These are phyloP conservation scores for Apus apus DNA, from an alignment of 2,113 vertebrate genomes.

Conservation along the genomic window DNA sequence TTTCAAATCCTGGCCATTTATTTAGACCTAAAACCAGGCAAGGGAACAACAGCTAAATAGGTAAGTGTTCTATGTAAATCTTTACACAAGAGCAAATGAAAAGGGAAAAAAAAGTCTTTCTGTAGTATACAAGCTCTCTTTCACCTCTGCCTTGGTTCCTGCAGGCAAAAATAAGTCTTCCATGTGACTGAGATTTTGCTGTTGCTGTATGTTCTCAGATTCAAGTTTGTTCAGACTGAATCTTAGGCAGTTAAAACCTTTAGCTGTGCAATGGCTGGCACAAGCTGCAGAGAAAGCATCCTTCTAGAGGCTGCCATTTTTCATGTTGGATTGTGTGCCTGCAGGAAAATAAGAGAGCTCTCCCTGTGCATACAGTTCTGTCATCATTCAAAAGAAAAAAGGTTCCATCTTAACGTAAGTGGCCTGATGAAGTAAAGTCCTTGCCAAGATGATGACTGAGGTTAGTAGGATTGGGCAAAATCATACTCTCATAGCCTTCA, in stretches of 20 bases:
- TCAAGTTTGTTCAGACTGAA: not conserved
- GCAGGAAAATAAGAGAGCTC: not conserved
- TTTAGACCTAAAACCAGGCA: not conserved
- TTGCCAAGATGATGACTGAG: not conserved
- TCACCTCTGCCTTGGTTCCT: not conserved
- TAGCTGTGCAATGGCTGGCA: not conserved
- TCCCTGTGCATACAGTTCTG: not conserved
- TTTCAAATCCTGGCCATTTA: not conserved
- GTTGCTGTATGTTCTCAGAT: not conserved
- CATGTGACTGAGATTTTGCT: not conserved
- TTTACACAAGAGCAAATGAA: not conserved
- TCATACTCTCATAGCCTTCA: not conserved
- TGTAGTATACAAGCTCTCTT: not conserved
- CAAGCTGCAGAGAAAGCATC: not conserved
- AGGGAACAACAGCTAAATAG: not conserved
- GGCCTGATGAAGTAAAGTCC: not conserved
- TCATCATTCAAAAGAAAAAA: not conserved
- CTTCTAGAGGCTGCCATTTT: not conserved
- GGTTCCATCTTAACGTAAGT: not conserved
- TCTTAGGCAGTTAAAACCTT: not conserved
- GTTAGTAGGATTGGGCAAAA: not conserved
- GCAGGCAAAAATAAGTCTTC: not conserved
- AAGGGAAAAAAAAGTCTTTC: not conserved
- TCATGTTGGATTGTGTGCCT: not conserved
- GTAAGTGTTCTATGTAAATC: not conserved